Conservation (phyloP, 2,113 vertebrate species). For the Marmota flaviventris region DNA sequence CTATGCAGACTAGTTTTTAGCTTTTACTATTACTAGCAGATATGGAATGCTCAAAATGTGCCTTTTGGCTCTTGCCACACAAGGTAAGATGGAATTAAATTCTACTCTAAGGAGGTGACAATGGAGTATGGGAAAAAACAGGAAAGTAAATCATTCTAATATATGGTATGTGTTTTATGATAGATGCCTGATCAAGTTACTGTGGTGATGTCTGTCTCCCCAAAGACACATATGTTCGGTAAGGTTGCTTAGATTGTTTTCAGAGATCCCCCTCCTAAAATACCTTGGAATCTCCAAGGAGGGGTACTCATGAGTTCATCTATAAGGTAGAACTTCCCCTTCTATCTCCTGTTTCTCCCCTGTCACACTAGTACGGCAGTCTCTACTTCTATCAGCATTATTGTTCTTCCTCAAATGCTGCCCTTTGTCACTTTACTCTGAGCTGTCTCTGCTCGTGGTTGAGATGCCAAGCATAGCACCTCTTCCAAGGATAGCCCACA, state of each 20-base stretch:
- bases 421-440: background rate
- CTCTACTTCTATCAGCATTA: background rate
- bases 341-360: background rate
- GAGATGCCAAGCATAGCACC: background rate
- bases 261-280: background rate
- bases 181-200: background rate
- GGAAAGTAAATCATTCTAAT: background rate
- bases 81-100: background rate
- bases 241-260: background rate
- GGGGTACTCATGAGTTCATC: background rate
- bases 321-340: background rate
- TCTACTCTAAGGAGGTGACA: background rate
- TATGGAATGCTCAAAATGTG: background rate
- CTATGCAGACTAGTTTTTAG: background rate
- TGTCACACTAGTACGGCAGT: background rate
- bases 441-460: fast-evolving
- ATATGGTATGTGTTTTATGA: background rate
- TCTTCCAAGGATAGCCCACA: background rate
- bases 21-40: background rate
- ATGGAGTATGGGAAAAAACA: background rate
- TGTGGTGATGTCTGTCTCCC: background rate
- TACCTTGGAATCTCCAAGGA: background rate
- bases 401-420: background rate
- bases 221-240: background rate
- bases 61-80: background rate